Evolutionary conservation across 2,797 vertebrate species (phyloP), one percentile per base, ranked within the genome.

Genomic region (Dallia pectoralis): DNA sequence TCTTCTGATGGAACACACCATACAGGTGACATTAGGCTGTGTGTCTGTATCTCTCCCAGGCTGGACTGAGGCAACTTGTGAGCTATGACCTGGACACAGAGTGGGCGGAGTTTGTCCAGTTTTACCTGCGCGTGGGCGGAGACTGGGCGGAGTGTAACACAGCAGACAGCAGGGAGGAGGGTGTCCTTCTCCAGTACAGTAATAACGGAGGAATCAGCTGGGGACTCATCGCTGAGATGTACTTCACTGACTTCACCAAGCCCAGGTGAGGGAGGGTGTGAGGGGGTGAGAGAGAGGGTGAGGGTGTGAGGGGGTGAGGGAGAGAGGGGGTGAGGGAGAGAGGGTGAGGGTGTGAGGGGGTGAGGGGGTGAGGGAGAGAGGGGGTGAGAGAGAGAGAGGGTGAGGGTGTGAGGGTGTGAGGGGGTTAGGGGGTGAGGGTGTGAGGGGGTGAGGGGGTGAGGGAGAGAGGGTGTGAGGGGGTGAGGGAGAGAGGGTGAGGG

Each of bases 31-130:
- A 3, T 36, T 3, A 36, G 7, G 3, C 8, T 27, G 49, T 61
- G 12, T 63, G 4, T 85, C 22, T 73, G 3, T 67, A 29, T 78
- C 53, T 40, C 4, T 22, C 1, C 53, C 85, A 99, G 97, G 95
- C 94, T 87, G 97, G 97, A 49, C 94, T 97, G 86, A 95, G 98
- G 74, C 97, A 97, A 75, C 85, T 99, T 72, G 93, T 99, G 84
- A 99, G 95, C 91, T 95, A 94, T 94, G 97, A 99, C 76, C 87
- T 99, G 88, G 97, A 99, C 83, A 98, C 98, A 0, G 95, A 96
- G 14, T 99, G 97, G 97, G 97, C 96, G 2, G 98, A 99, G 91
- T 99, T 99, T 88, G 94, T 99, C 48, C 97, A 99, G 93, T 99
- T 99, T 91, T 99, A 99, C 88, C 94, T 99, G 79, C 95, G 97